Evolutionary conservation across 2,888 invertebrate genomes (phyloP), one percentile per base, ranked within the genome.

Genomic region (Apotomis betuletana): DNA sequence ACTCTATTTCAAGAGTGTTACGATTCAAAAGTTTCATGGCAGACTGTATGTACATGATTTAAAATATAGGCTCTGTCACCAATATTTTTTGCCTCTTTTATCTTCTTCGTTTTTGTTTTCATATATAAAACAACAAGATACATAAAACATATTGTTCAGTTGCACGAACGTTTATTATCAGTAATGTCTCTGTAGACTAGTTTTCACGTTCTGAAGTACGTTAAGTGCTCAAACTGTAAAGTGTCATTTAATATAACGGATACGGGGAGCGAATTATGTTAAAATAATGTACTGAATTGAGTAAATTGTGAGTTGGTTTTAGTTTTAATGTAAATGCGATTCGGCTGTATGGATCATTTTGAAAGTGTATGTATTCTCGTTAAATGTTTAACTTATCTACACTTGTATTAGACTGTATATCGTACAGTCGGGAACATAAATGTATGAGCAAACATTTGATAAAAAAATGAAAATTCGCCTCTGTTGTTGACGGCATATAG

Each of bases 261-360:
- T 9, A 49, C 8, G 5, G 8, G 49, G 9, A 49, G 9, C 9
- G 10, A 10, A 49, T 49, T 49, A 6, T 49, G 10, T 49, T 49
- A 12, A 49, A 49, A 49, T 49, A 49, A 49, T 49, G 49, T 49
- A 12, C 9, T n/a, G 49, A 49, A 10, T 9, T 41, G 5, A 6
- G 41, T 41, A 41, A 10, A 9, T 49, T 49, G 49, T 10, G 10
- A 49, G 9, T 49, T 49, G 49, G 49, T 10, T 10, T 49, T 41
- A 41, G 58, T 5, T 15, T 60, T n/a, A 5, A 9, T n/a, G 13
- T 27, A 9, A 1, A n/a, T 41, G 15, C 54, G 41, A 64, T 13
- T 64, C 41, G 54, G 63, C 63, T 64, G 63, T 27, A 64, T 64
- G 63, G 63, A 64, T 64, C 63, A 4, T 59, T 59, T 59, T 41